phyloP scores from a whole-genome alignment of 2,797 vertebrate species.

The Myioborus melanocephalus region DNA sequence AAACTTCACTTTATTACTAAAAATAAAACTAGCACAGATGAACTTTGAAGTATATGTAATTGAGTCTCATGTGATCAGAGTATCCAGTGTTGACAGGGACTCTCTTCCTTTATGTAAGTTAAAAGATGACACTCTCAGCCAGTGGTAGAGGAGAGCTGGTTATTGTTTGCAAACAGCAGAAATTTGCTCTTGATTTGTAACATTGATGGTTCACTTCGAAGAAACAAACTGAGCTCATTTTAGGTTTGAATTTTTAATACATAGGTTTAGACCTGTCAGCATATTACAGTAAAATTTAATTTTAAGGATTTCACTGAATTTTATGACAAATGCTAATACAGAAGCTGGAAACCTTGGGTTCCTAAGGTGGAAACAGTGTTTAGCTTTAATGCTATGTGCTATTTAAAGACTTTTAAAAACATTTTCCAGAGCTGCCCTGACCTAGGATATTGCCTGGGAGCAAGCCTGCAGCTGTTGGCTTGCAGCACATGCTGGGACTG shows the following conservation, averaged over 20 bases:
- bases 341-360: neutral
- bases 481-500: neutral
- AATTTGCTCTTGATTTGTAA: slow-evolving; percentile 1
- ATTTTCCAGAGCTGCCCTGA: neutral
- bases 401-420: slow-evolving; percentile 7
- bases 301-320: neutral
- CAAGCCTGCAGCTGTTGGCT: neutral
- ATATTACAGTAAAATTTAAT: neutral
- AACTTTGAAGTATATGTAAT: neutral
- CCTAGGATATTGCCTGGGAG: neutral
- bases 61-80: neutral
- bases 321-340: neutral
- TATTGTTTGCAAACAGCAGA: neutral
- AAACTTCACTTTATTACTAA: slow-evolving; percentile 11
- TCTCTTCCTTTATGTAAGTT: neutral
- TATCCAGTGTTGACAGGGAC: neutral
- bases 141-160: neutral
- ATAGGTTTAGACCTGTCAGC: neutral
- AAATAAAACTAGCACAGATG: slow-evolving; percentile 16
- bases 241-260: neutral
- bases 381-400: neutral
- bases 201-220: neutral
- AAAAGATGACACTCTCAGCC: neutral
- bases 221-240: neutral
- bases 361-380: neutral